Conservation (phyloP, 37 sponge, comb jelly and placozoan species). For the Geodia barretti region DNA sequence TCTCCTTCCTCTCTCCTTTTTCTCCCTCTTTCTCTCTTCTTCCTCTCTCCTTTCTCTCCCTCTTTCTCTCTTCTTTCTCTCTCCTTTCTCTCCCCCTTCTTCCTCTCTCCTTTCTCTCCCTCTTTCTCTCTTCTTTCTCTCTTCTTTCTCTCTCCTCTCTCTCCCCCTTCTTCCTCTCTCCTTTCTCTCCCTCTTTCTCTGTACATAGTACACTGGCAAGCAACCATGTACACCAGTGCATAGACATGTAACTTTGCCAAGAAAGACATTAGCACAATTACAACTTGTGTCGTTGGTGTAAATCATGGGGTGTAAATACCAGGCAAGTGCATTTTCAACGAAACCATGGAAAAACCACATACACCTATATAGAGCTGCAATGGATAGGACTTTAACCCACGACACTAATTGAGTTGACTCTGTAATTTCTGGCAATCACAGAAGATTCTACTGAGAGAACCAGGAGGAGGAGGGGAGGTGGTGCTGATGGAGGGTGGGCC, state of each 20-base stretch:
- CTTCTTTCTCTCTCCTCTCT: not conserved
- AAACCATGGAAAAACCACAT: too few species aligned
- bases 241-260: too few species aligned
- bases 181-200: too few species aligned
- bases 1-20: not conserved
- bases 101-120: not conserved
- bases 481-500: not conserved
- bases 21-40: not conserved
- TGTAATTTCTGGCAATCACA: too few species aligned
- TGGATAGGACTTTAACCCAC: too few species aligned
- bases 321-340: too few species aligned
- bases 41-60: not conserved
- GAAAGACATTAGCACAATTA: too few species aligned
- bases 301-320: too few species aligned
- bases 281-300: too few species aligned
- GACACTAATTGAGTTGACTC: too few species aligned
- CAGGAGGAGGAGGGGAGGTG: not conserved
- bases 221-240: too few species aligned
- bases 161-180: not conserved
- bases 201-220: too few species aligned
- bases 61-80: not conserved
- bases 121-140: not conserved
- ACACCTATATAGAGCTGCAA: slow-evolving; percentile 3
- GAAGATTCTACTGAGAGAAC: not conserved
- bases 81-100: not conserved